Percentiles rank a stretch among this genome's conserved stretches.
Evolutionary conservation across 1,140 invertebrate genomes (phyloP).

Genomic region (Drosophila varians): DNA sequence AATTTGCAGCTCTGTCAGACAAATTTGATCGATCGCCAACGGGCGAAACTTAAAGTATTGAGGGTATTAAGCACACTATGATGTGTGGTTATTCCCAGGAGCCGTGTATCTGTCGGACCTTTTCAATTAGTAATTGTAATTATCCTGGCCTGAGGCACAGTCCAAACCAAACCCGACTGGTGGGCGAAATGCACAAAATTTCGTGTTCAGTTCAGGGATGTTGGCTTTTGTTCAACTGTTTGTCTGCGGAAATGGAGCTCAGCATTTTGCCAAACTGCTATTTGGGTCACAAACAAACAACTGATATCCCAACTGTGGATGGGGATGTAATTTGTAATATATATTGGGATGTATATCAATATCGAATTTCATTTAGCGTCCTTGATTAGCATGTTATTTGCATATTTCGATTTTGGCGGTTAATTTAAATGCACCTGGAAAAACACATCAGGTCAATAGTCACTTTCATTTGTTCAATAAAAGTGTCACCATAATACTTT

Average conservation of each 20-base stretch:
- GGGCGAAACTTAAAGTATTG: neutral
- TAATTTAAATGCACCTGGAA: neutral
- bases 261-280: constrained; percentile 37
- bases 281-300: constrained; percentile 55
- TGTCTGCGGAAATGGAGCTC: constrained; percentile 63
- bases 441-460: neutral
- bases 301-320: constrained; percentile 2
- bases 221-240: constrained; percentile 35
- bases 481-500: neutral
- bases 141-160: constrained; percentile 4
- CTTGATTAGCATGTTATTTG: constrained; percentile 40
- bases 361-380: constrained; percentile 18
- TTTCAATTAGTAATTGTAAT: constrained; percentile 72
- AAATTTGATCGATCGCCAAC: constrained; percentile 17
- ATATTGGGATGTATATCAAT: constrained; percentile 27
- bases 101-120: constrained; percentile 11
- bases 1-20: constrained; percentile 10
- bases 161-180: constrained; percentile 4
- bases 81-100: neutral
- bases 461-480: neutral
- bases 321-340: constrained; percentile 24
- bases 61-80: neutral
- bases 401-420: constrained; percentile 10
- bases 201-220: neutral
- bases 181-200: constrained; percentile 39